These are phyloP conservation scores for Cyprinus carpio DNA, from an alignment of 2,113 vertebrate species.

Conservation along the genomic window DNA sequence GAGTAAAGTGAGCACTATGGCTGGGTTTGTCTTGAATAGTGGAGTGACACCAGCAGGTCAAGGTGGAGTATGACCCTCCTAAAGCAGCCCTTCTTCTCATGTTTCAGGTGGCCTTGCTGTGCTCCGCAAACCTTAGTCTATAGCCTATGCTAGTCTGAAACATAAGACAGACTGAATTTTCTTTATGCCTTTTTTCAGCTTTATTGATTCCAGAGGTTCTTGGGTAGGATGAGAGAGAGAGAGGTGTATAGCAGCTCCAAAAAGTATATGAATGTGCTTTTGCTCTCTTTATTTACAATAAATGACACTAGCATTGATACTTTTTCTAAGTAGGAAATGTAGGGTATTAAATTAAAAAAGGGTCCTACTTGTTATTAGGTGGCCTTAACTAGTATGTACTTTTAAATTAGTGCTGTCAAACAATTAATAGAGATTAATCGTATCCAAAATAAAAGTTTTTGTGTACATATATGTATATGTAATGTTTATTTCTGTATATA, in stretches of 20 bases:
- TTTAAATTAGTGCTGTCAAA: too few relatives aligned
- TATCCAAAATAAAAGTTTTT: too few relatives aligned
- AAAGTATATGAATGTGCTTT: neutral
- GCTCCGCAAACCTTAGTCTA: neutral
- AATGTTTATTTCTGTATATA: too few relatives aligned
- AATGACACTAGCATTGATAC: neutral
- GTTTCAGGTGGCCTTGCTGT: slow-evolving; percentile 43
- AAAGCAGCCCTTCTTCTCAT: slow-evolving; percentile 36
- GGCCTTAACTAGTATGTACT: too few relatives aligned
- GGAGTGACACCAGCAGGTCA: slow-evolving; percentile 64
- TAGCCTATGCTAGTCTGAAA: slow-evolving; percentile 13
- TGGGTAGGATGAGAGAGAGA: neutral
- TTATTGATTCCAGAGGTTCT: neutral
- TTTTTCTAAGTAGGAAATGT: too few relatives aligned
- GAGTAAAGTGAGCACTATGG: slow-evolving; percentile 68
- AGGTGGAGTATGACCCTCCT: slow-evolving; percentile 56
- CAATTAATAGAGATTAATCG: too few relatives aligned
- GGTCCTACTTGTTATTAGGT: too few relatives aligned
- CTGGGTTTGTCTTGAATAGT: slow-evolving; percentile 70
- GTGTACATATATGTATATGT: too few relatives aligned
- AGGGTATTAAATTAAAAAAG: neutral
- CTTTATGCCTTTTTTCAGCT: neutral
- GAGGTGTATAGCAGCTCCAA: neutral
- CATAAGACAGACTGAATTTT: neutral
- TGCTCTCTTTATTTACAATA: neutral